These are phyloP conservation scores for Temnopleurus reevesii DNA, from an alignment of 53 echinoderm and acorn worm species.

Conservation along the genomic window DNA sequence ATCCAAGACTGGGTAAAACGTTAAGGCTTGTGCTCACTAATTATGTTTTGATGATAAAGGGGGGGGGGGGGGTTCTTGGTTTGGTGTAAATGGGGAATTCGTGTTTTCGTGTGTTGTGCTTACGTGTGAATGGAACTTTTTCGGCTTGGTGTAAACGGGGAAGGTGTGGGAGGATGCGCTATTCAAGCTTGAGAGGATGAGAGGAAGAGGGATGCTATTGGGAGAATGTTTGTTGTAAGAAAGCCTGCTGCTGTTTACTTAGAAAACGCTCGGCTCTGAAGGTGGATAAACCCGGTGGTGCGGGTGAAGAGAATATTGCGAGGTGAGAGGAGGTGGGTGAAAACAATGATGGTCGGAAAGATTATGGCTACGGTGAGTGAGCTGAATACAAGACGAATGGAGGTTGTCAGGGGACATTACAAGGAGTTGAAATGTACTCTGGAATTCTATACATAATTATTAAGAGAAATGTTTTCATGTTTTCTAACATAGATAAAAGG, in stretches of 20 bases:
- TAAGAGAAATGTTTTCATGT: too few species aligned
- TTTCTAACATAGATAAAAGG: too few species aligned
- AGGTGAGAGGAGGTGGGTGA: slow-evolving; percentile 6
- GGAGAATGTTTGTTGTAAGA: slow-evolving; percentile 12
- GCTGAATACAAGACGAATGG: not conserved
- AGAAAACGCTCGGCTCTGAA: not conserved
- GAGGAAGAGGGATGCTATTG: not conserved
- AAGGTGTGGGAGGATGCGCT: not conserved
- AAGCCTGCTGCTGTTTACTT: not conserved
- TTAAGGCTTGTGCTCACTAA: too few species aligned
- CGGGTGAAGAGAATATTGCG: slow-evolving; percentile 23
- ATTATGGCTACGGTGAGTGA: not conserved
- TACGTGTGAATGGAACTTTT: too few species aligned
- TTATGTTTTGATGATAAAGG: too few species aligned
- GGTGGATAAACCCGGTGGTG: not conserved
- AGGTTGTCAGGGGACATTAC: too few species aligned
- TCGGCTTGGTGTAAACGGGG: not conserved
- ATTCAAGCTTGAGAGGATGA: not conserved
- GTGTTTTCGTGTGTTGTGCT: too few species aligned
- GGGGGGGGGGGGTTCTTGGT: too few species aligned
- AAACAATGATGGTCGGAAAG: slow-evolving; percentile 27
- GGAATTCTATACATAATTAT: too few species aligned
- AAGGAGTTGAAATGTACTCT: too few species aligned
- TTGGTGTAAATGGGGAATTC: too few species aligned
- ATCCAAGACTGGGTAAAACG: too few species aligned